Base-by-base conservation (phyloP, 2,888 invertebrate genomes). In the Drymonia ruficornis region DNA sequence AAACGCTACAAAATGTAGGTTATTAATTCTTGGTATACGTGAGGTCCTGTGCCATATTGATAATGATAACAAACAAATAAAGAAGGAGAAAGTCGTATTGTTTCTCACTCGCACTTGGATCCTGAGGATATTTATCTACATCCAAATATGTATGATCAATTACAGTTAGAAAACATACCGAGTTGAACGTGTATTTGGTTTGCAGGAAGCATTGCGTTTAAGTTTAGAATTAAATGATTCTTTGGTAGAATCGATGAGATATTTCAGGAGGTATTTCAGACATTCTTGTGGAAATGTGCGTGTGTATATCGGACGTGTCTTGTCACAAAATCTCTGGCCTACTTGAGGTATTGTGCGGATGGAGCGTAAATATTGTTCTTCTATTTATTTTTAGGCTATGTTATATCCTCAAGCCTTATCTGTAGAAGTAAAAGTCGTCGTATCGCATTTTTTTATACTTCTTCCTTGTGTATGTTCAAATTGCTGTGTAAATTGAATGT, bases 341-440 rank as follows among this genome's bases (percentile, higher is more conserved):
- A 56, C 63, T 81, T 59, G 63, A 79, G 70, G 72, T 82, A 73
- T 66, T 81, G 56, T 81, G 81, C 64, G 77, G 74, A 69, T 70
- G 66, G 63, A 72, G 58, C 65, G 80, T 80, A 78, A 79, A 70
- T 76, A 63, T 59, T 51, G 4, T 49, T 34, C 52, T 68, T 50
- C 50, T 40, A 34, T 50, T 53, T 9, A n/a, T n/a, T 52, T 52
- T 52, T 47, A 42, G 44, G 46, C 36, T 29, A 11, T 1, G 12
- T 29, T n/a, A n/a, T n/a, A n/a, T n/a, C n/a, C n/a, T n/a, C n/a
- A n/a, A n/a, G n/a, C n/a, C n/a, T n/a, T n/a, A 31, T 11, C 31
- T 31, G 9, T 9, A 0, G 1, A 31, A 2, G 23, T 23, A 31
- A 31, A 31, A 6, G 31, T 31, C 9, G 2, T 12, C 31, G 3